These are phyloP conservation scores for Etheostoma perlongum DNA, from an alignment of 2,797 vertebrate species.

Conservation along the genomic window DNA sequence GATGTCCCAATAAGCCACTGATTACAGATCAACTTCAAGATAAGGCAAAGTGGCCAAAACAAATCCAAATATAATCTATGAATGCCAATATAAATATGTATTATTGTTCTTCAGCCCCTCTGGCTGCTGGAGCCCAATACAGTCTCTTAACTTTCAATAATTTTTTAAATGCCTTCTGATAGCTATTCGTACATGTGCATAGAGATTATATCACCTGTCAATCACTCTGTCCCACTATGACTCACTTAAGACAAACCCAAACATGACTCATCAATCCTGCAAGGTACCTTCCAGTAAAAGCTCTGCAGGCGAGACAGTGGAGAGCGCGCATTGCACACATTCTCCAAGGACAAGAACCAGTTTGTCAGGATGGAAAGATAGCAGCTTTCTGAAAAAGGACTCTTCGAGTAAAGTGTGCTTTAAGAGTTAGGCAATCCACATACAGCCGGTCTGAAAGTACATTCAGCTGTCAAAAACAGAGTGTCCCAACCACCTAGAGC, in stretches of 20 bases:
- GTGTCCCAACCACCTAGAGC: slow-evolving; percentile 6
- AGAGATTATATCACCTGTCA: not conserved
- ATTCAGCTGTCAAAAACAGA: slow-evolving; percentile 22
- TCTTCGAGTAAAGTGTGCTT: slow-evolving; percentile 10
- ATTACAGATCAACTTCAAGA: not conserved
- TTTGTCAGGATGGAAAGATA: slow-evolving; percentile 28
- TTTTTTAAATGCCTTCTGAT: not conserved
- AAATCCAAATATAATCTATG: no score
- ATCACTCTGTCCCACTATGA: not conserved
- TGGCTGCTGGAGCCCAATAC: not conserved
- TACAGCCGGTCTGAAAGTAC: slow-evolving; percentile 20
- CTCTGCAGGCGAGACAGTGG: slow-evolving; percentile 9
- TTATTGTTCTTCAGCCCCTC: not conserved
- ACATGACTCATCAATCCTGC: not conserved
- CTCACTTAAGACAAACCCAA: not conserved
- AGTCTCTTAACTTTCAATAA: not conserved
- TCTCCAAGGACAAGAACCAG: slow-evolving; percentile 43
- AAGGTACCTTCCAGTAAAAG: not conserved
- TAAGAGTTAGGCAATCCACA: not conserved
- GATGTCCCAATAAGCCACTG: no score
- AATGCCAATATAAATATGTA: no score
- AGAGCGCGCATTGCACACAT: slow-evolving; percentile 48
- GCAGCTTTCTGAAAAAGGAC: not conserved
- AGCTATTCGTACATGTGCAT: not conserved
- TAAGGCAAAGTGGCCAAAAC: no score